Conservation (phyloP, 2,888 invertebrate species). For the Parnassius glacialis region DNA sequence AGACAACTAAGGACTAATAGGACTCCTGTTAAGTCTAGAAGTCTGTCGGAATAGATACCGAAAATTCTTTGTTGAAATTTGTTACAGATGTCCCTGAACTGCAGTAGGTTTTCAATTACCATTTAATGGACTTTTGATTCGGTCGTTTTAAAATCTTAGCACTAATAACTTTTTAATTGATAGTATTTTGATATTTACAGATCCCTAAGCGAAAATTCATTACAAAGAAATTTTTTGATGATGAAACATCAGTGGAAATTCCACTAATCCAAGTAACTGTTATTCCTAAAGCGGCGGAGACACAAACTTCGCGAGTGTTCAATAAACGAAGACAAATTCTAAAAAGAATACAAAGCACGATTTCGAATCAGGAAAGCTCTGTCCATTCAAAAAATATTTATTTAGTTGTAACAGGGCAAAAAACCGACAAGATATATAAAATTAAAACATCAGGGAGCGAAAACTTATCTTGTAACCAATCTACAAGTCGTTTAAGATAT, state of each 20-base stretch:
- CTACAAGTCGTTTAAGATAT: slow-evolving; percentile 36
- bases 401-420: slow-evolving; percentile 45
- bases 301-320: slow-evolving; percentile 38
- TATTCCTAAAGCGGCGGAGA: slow-evolving; percentile 45
- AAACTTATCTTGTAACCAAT: slow-evolving; percentile 38
- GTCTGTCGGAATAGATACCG: too few relatives aligned
- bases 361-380: slow-evolving; percentile 52
- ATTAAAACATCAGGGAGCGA: slow-evolving; percentile 57
- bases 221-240: slow-evolving; percentile 12
- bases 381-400: slow-evolving; percentile 48
- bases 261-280: slow-evolving; percentile 59
- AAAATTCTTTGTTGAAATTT: too few relatives aligned
- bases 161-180: too few relatives aligned
- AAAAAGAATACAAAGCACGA: slow-evolving; percentile 42
- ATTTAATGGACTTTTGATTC: too few relatives aligned
- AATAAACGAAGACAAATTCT: slow-evolving; percentile 37
- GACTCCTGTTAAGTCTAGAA: too few relatives aligned
- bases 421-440: slow-evolving; percentile 50
- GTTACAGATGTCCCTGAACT: too few relatives aligned
- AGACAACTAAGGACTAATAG: too few relatives aligned
- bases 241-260: slow-evolving; percentile 32
- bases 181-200: slow-evolving; percentile 10
- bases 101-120: too few relatives aligned
- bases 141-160: too few relatives aligned
- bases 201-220: slow-evolving; percentile 19